Evolutionary conservation across 2,888 invertebrate species (phyloP).

Genomic region (Cetonia aurata): DNA sequence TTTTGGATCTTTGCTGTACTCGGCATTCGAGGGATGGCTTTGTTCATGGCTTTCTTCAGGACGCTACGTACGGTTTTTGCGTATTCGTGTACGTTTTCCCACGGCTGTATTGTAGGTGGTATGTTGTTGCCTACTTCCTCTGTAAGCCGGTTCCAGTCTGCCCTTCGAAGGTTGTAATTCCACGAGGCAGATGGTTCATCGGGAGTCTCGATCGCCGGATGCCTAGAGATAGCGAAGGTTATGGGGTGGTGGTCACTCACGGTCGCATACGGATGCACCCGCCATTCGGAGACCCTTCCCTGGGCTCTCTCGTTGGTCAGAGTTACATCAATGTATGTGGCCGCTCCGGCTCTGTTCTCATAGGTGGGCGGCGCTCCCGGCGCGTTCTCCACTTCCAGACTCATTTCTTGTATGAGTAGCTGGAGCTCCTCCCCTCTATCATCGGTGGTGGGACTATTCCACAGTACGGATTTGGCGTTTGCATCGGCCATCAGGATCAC

Average conservation of each 20-base stretch:
- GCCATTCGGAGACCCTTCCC: constrained; percentile 11
- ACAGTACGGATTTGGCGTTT: constrained; percentile 36
- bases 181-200: too few relatives aligned
- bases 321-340: constrained; percentile 20
- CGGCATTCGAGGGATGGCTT: too few relatives aligned
- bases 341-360: constrained; percentile 11
- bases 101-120: constrained; percentile 26
- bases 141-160: constrained; percentile 22
- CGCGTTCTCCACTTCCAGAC: constrained; percentile 8
- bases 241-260: constrained; percentile 30
- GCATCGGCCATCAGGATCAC: constrained; percentile 23
- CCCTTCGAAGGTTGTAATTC: constrained; percentile 29
- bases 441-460: constrained; percentile 19
- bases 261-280: background rate
- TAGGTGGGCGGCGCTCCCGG: constrained; percentile 16
- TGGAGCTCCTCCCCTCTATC: constrained; percentile 31
- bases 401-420: constrained; percentile 15
- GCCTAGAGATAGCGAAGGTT: background rate
- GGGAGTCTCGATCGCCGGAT: background rate
- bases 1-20: too few relatives aligned
- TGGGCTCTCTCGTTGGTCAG: constrained; percentile 8
- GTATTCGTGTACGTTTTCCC: too few relatives aligned
- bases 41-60: too few relatives aligned
- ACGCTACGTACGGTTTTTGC: too few relatives aligned
- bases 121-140: constrained; percentile 12